Evolutionary conservation across 23 tunicate species (phyloP), one percentile per base, ranked within the genome.

Genomic region (Halocynthia roretzi): DNA sequence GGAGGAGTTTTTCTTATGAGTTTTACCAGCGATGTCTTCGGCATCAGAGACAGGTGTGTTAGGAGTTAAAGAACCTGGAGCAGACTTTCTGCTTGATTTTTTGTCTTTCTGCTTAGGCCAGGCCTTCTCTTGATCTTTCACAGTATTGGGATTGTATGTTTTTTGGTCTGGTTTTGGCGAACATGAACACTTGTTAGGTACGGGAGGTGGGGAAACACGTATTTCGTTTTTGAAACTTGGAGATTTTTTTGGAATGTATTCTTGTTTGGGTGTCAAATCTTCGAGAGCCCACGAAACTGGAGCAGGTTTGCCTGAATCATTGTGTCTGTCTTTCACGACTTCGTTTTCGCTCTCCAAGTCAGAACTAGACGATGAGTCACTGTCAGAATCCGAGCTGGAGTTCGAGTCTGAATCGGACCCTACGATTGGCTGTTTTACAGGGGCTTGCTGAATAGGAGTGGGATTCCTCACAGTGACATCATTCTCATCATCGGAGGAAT

Each of bases 401-500:
- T 65, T 15, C 22, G 70, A 65, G 19, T 65, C 70, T 6, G 70
- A 65, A 58, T 58, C 63, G 17, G 15, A 14, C 17, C 17, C 63
- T n/a, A n/a, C 63, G 17, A 58, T 31, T 31, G 44, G 44, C 44
- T 31, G 44, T 31, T 31, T 31, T 31, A 31, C 44, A 4, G 44
- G 44, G 44, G 44, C 44, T 31, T 31, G 44, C 44, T 31, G 44
- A 4, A 4, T 31, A 31, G 44, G 44, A 31, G 44, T 76, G n/a
- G 44, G 23, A 8, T 57, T 14, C 8, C 12, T 11, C 19, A 61
- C 62, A 72, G 61, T 49, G n/a, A 19, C 19, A 67, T 18, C 71
- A 48, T 72, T 54, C 8, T 72, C 77, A 9, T 72, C 77, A 31
- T 69, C 73, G 73, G 73, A 69, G 19, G 61, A 54, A 14, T 72